These are phyloP conservation scores for Cherax quadricarinatus DNA, from an alignment of 1,140 invertebrate species.

Conservation along the genomic window DNA sequence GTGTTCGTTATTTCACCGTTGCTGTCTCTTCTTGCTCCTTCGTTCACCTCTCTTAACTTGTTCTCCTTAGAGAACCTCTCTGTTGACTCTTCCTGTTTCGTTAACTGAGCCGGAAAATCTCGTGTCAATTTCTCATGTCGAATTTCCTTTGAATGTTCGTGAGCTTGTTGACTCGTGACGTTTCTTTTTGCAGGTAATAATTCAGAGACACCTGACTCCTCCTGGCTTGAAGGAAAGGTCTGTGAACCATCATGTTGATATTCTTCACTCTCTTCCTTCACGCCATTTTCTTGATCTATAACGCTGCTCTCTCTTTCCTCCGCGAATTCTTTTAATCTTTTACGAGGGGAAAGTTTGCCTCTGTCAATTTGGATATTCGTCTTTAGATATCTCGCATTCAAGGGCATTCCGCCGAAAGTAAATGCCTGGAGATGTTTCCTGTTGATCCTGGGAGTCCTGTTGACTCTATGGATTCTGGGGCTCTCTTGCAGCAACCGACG, in stretches of 20 bases:
- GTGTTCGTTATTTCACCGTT: neutral
- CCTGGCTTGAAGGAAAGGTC: neutral
- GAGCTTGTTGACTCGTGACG: slow-evolving; percentile 2
- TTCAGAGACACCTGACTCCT: neutral
- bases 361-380: neutral
- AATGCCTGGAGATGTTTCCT: slow-evolving; percentile 3
- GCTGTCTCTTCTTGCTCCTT: neutral
- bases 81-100: slow-evolving; percentile 14
- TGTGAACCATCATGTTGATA: neutral
- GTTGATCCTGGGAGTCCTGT: neutral
- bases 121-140: slow-evolving; percentile 29
- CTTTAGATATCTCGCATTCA: neutral
- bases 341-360: neutral
- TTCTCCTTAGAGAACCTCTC: slow-evolving; percentile 1
- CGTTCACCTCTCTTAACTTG: slow-evolving; percentile 5
- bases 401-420: neutral
- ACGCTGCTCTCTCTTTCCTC: neutral
- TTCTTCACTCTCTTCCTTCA: neutral
- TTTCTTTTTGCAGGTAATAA: neutral
- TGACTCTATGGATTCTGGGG: neutral
- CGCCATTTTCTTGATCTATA: neutral
- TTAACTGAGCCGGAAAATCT: slow-evolving; percentile 22
- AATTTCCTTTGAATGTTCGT: slow-evolving; percentile 12
- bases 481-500: neutral
- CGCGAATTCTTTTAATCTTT: neutral